Evolutionary conservation across 2,797 vertebrate genomes (phyloP).

Genomic region (Natrix natrix): DNA sequence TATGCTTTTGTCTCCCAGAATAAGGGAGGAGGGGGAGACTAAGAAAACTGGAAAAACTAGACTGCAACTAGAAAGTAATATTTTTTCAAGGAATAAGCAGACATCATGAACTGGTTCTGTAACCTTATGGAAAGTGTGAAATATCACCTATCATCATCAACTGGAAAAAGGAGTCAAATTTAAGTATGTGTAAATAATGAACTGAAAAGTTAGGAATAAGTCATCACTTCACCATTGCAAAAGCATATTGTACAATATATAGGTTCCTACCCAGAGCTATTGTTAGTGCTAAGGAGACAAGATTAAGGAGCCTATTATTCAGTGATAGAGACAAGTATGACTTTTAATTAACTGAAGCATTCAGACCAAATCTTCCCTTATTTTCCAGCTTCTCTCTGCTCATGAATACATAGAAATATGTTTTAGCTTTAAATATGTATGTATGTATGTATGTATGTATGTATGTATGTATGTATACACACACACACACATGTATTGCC

Average conservation of each 20-base stretch:
- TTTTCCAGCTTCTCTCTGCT: neutral
- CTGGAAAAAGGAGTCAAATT: neutral
- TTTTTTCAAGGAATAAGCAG: conserved; percentile 28
- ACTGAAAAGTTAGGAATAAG: neutral
- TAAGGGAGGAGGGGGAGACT: neutral
- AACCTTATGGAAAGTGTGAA: neutral
- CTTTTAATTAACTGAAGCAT: neutral
- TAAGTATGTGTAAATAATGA: neutral
- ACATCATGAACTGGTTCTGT: conserved; percentile 33
- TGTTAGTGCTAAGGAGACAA: neutral
- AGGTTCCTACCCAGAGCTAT: neutral
- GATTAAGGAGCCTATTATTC: neutral
- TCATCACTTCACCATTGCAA: neutral
- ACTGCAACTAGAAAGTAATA: conserved; percentile 16
- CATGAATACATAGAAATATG: neutral
- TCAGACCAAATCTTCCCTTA: neutral
- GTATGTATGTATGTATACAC: too few relatives aligned
- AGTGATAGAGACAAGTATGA: neutral
- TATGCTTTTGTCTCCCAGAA: neutral
- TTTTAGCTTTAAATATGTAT: neutral
- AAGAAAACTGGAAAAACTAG: neutral
- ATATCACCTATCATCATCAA: conserved; percentile 5
- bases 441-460: too few relatives aligned
- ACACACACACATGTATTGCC: too few relatives aligned
- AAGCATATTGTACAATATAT: neutral